Base-by-base conservation (phyloP, 37 sponge, comb jelly and placozoan species). In the Geodia barretti region DNA sequence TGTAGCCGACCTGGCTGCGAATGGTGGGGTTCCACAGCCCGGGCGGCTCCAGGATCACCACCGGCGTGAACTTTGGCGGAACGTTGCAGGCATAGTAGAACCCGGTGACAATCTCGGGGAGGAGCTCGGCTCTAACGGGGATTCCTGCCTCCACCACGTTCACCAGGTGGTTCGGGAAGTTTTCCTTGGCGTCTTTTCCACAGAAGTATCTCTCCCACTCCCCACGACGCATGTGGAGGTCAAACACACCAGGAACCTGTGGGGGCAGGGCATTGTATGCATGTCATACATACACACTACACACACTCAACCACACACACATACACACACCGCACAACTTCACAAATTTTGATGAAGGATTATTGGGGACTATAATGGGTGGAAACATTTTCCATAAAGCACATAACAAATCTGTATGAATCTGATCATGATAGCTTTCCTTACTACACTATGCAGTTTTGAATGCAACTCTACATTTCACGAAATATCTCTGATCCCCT, bases 211-310 rank as follows among this genome's bases (percentile, higher is more conserved):
- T 74, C 32, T 72, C 62, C 36, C 73, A 71, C 28, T 40, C 40
- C 23, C 5, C 0, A 42, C 83, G 39, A n/a, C 83, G 60, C 74
- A 73, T 62, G 29, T 82, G 83, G 0, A 82, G 37, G 37, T 82
- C 83, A 82, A 39, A 82, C 2, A 82, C 41, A 62, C 83, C 83
- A 60, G 74, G 64, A 30, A 73, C 83, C 78, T 78, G 42, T 31
- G 34, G 3, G 8, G n/a, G n/a, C n/a, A n/a, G n/a, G n/a, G n/a
- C n/a, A n/a, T n/a, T n/a, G n/a, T n/a, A n/a, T n/a, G n/a, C n/a
- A n/a, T n/a, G n/a, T n/a, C n/a, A n/a, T n/a, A n/a, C n/a, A n/a
- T n/a, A n/a, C n/a, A n/a, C n/a, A n/a, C n/a, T n/a, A n/a, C n/a
- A n/a, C n/a, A n/a, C n/a, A 20, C 60, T 59, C 60, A 59, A 59